Conservation (phyloP, 2,113 vertebrate genomes). For the Pionites leucogaster region DNA sequence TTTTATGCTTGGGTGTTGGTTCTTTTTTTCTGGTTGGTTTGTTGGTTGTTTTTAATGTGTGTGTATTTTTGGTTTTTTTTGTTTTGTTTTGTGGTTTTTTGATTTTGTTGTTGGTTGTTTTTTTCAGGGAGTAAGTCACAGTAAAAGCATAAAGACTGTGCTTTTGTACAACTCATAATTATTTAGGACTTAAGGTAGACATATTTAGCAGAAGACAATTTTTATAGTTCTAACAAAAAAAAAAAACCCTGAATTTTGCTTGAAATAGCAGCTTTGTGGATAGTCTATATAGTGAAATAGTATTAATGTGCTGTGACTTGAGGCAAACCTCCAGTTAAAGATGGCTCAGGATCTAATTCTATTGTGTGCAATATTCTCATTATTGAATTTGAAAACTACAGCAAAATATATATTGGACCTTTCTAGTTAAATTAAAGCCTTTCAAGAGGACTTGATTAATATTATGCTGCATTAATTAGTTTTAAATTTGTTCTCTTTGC, state of each 20-base stretch:
- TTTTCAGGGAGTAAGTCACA: neutral
- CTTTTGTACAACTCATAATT: neutral
- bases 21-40: neutral
- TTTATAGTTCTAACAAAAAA: neutral
- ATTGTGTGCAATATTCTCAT: neutral
- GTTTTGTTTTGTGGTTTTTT: neutral
- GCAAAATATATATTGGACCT: neutral
- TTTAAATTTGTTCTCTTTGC: neutral
- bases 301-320: neutral
- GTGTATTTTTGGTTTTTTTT: neutral
- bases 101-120: too few relatives aligned
- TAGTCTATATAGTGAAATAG: neutral
- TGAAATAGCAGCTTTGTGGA: neutral
- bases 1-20: neutral
- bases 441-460: neutral
- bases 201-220: neutral
- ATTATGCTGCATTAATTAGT: neutral
- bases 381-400: neutral
- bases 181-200: neutral
- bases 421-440: neutral
- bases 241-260: neutral
- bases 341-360: neutral
- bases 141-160: neutral
- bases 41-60: neutral
- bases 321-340: neutral